phyloP scores from a whole-genome alignment of 2,888 invertebrate genomes.

The Torymus auratus region DNA sequence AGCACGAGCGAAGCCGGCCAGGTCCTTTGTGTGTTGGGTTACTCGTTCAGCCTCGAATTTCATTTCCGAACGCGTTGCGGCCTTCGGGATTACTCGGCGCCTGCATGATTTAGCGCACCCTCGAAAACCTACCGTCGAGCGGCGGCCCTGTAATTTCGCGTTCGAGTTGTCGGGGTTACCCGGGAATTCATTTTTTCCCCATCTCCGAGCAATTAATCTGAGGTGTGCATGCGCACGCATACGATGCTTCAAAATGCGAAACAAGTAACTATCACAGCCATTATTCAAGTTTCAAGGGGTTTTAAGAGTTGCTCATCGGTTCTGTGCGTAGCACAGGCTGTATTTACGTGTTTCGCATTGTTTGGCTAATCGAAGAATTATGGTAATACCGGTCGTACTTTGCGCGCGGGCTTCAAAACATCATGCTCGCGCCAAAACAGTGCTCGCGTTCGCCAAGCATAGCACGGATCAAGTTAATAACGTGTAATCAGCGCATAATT shows the following conservation, averaged over 20 bases:
- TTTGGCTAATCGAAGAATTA: no score
- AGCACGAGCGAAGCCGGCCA: not conserved
- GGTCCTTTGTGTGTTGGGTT: constrained; percentile 62
- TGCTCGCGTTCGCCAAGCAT: not conserved
- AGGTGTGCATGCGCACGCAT: no score
- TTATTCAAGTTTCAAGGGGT: no score
- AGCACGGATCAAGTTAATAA: constrained; percentile 4
- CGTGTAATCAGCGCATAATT: constrained; percentile 1
- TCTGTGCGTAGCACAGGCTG: no score
- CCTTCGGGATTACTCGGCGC: constrained; percentile 57
- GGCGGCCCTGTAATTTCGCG: constrained; percentile 41
- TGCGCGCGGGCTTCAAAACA: no score
- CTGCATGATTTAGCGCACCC: constrained; percentile 51
- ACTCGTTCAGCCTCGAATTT: constrained; percentile 63
- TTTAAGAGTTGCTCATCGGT: no score
- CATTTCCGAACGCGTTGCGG: constrained; percentile 54
- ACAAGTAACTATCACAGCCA: no score
- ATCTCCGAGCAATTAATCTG: no score
- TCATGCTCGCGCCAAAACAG: no score
- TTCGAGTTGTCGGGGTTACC: constrained; percentile 52
- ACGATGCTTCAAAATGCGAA: no score
- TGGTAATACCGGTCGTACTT: no score
- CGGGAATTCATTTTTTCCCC: constrained; percentile 57
- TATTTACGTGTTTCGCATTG: no score
- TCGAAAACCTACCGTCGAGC: not conserved